Percentiles rank a stretch among this genome's conserved stretches.
These are phyloP conservation scores for Gymnobelideus leadbeateri DNA, from an alignment of 2,113 vertebrate genomes.

Conservation along the genomic window DNA sequence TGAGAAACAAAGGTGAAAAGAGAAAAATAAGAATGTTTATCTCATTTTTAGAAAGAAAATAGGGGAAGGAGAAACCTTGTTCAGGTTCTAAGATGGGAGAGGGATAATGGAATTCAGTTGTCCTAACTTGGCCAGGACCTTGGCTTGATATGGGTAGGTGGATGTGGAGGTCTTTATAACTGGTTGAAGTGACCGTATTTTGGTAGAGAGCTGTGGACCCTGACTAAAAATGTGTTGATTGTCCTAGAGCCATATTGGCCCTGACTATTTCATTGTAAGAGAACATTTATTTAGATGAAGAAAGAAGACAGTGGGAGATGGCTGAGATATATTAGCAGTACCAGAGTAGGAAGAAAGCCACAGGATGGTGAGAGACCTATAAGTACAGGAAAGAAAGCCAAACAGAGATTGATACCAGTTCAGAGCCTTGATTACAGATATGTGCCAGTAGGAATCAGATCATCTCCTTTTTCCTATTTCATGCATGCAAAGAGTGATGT, in stretches of 20 bases:
- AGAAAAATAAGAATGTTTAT: not conserved
- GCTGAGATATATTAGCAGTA: not conserved
- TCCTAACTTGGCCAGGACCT: not conserved
- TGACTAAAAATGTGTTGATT: not conserved
- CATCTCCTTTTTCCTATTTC: not conserved
- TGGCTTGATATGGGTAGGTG: not conserved
- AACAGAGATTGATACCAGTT: not conserved
- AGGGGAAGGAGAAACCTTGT: not conserved
- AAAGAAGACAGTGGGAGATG: not conserved
- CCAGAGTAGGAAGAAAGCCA: not conserved
- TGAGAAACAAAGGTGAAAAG: not conserved
- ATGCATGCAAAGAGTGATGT: not conserved
- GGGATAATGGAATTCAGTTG: not conserved
- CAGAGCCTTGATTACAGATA: not conserved
- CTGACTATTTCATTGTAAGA: not conserved
- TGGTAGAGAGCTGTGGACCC: not conserved
- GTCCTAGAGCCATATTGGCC: not conserved
- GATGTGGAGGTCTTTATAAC: not conserved
- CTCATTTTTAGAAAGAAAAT: not conserved
- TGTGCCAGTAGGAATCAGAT: not conserved
- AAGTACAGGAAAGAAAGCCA: not conserved
- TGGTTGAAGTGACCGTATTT: not conserved
- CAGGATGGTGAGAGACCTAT: no score
- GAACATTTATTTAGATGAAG: not conserved
- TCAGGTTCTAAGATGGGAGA: not conserved